Conservation (phyloP, 1,140 invertebrate species). For the Lamellibrachia luymesi region DNA sequence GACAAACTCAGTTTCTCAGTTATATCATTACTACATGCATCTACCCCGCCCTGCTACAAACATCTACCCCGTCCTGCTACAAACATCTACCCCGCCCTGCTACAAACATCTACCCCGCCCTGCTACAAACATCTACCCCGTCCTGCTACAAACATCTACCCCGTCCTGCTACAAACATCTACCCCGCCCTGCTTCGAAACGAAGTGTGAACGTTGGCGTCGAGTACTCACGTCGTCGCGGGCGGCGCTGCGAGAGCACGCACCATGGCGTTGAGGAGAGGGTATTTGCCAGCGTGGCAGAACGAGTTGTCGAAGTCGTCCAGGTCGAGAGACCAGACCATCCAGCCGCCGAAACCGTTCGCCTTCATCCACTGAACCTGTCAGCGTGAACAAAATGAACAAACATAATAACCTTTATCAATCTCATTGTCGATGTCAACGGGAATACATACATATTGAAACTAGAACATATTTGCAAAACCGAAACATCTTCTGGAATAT, state of each 20-base stretch:
- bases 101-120: no score
- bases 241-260: neutral
- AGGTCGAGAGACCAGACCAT: conserved; percentile 97
- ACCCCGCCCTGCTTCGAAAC: neutral
- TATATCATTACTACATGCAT: neutral
- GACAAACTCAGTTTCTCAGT: neutral
- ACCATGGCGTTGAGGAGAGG: conserved; percentile 59
- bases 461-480: neutral
- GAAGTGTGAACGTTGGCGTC: no score
- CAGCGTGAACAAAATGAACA: neutral
- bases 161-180: neutral
- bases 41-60: no score
- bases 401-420: neutral
- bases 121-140: no score
- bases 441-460: neutral
- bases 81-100: no score
- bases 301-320: conserved; percentile 59
- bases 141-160: no score
- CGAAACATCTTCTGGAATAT: neutral
- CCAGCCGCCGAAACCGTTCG: conserved; percentile 85
- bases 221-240: neutral
- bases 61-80: neutral
- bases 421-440: neutral
- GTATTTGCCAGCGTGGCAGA: conserved; percentile 45
- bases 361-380: conserved; percentile 89